A percentile compares a stretch with the other conserved stretches of the same genome.
Evolutionary conservation across 2,888 invertebrate species (phyloP).

Genomic region (Mythimna impura): DNA sequence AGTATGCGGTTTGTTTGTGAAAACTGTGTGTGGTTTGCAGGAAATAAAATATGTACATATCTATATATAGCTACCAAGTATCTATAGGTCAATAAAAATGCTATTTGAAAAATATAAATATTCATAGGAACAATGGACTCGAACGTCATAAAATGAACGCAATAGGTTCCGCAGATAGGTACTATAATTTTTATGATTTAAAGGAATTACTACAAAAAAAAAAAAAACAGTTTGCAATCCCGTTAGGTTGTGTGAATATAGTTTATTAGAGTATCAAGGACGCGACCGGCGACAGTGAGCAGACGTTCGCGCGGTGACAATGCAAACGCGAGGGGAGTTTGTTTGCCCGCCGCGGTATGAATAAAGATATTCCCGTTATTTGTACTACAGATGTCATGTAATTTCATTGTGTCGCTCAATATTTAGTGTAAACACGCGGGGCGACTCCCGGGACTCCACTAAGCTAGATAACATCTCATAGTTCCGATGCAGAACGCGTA

Average conservation of each 20-base stretch:
- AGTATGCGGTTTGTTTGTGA: conserved; percentile 38
- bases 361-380: conserved; percentile 91
- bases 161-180: background rate
- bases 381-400: conserved; percentile 91
- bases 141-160: background rate
- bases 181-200: conserved; percentile 25
- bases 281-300: conserved; percentile 82
- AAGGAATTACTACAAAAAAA: background rate
- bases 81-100: conserved; percentile 4
- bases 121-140: background rate
- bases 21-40: conserved; percentile 16
- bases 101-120: background rate
- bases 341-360: conserved; percentile 88
- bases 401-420: conserved; percentile 90
- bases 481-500: conserved; percentile 81
- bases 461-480: conserved; percentile 86
- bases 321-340: conserved; percentile 83
- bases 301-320: conserved; percentile 85
- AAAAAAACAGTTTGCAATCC: conserved; percentile 25
- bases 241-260: conserved; percentile 59
- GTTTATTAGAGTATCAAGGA: conserved; percentile 65
- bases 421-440: conserved; percentile 90
- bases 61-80: background rate
- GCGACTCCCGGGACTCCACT: conserved; percentile 73
- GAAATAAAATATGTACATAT: background rate